These are phyloP conservation scores for Heterochromis multidens DNA, from an alignment of 2,113 vertebrate genomes.

Conservation along the genomic window DNA sequence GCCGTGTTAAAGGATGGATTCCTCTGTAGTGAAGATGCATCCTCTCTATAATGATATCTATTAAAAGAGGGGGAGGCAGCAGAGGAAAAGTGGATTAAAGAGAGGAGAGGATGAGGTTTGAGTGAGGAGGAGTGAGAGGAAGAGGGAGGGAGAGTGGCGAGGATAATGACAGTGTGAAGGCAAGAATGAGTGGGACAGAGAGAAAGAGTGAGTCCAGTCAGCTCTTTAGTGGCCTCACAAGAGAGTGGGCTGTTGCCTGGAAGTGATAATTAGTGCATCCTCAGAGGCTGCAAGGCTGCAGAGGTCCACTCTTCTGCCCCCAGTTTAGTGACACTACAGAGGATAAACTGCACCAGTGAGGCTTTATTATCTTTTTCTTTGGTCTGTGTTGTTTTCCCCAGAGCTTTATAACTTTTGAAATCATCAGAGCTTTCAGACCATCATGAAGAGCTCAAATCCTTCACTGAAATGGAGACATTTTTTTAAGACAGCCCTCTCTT, in stretches of 20 bases:
- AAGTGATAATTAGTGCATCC: constrained; percentile 42
- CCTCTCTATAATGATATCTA: neutral
- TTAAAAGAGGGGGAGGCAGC: neutral
- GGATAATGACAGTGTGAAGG: constrained; percentile 2
- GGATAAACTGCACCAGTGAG: neutral
- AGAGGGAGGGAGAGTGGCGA: neutral
- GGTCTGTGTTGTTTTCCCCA: neutral
- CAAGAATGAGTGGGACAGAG: neutral
- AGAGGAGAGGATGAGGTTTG: neutral
- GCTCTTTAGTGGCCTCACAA: neutral
- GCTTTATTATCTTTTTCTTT: neutral
- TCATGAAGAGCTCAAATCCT: neutral
- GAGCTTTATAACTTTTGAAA: neutral
- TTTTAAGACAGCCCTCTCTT: neutral
- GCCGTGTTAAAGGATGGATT: neutral
- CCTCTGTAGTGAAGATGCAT: neutral
- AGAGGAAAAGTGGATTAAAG: neutral
- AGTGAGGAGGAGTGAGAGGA: neutral
- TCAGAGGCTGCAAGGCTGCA: constrained; percentile 9
- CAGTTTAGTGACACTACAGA: neutral
- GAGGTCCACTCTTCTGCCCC: constrained; percentile 1
- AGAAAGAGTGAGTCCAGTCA: neutral
- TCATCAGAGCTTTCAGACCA: neutral
- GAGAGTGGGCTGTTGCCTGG: neutral
- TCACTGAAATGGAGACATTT: neutral